These are phyloP conservation scores for Neofelis nebulosa DNA, from an alignment of 2,113 vertebrate genomes.

Conservation along the genomic window DNA sequence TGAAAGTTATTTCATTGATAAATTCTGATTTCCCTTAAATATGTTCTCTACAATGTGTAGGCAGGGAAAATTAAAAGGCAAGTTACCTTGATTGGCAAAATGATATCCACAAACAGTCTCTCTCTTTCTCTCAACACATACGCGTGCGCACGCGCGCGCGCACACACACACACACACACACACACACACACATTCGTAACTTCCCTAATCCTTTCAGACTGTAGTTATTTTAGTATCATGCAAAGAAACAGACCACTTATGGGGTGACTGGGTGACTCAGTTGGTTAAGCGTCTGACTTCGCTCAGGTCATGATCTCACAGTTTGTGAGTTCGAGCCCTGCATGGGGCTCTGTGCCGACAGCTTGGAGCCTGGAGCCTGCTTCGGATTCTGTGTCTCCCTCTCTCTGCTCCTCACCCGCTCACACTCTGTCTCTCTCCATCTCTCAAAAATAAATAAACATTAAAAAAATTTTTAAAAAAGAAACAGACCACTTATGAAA, in stretches of 20 bases:
- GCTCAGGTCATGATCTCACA: too few species aligned
- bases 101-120: background rate
- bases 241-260: background rate
- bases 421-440: too few species aligned
- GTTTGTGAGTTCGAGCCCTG: too few species aligned
- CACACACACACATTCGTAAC: background rate
- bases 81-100: background rate
- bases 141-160: rapidly evolving
- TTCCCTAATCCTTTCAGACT: background rate
- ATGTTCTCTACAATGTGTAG: background rate
- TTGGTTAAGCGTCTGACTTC: too few species aligned
- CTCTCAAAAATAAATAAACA: too few species aligned
- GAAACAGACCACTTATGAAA: background rate
- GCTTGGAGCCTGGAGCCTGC: too few species aligned
- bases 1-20: background rate
- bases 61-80: background rate
- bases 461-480: background rate
- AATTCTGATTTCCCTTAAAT: background rate
- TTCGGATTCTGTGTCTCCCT: too few species aligned
- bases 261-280: too few species aligned
- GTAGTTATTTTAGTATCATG: background rate
- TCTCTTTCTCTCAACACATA: background rate
- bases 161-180: too few species aligned
- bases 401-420: too few species aligned
- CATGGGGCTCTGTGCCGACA: too few species aligned